Conservation (phyloP, 2,113 vertebrate species). For the Bos taurus region DNA sequence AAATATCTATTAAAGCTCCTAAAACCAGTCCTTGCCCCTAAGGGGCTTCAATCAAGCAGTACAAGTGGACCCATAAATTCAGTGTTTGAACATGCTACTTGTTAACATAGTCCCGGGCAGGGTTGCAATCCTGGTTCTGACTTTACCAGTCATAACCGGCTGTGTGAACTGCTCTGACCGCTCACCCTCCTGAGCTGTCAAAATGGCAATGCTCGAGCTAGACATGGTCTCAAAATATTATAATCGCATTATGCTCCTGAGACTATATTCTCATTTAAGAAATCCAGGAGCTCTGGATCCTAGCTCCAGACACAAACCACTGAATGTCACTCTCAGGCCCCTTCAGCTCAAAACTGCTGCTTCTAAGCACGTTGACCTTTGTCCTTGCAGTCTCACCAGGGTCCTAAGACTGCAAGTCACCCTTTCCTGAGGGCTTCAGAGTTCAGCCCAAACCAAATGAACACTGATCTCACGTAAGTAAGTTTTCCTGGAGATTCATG, state of each 20-base stretch:
- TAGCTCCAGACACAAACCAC: background rate
- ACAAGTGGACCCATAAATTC: background rate
- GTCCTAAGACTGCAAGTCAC: background rate
- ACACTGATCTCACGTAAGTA: background rate
- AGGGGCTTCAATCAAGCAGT: background rate
- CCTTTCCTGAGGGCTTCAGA: background rate
- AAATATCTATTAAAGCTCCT: constrained; percentile 1
- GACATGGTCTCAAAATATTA: background rate
- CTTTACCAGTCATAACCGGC: background rate
- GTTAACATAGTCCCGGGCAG: background rate
- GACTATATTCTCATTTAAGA: background rate
- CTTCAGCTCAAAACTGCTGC: background rate
- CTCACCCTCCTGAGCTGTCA: background rate
- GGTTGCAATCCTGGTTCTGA: background rate
- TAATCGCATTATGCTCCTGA: background rate
- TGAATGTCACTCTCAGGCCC: background rate
- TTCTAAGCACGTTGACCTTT: background rate
- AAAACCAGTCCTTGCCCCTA: background rate
- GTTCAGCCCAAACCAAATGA: background rate
- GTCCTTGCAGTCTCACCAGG: background rate
- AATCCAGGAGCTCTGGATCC: background rate
- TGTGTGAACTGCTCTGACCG: background rate
- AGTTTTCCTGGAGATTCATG: background rate
- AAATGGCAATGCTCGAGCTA: background rate
- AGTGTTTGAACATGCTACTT: background rate